Evolutionary conservation across 2,113 vertebrate genomes (phyloP), one percentile per base, ranked within the genome.

Genomic region (Trichomycterus rosablanca): DNA sequence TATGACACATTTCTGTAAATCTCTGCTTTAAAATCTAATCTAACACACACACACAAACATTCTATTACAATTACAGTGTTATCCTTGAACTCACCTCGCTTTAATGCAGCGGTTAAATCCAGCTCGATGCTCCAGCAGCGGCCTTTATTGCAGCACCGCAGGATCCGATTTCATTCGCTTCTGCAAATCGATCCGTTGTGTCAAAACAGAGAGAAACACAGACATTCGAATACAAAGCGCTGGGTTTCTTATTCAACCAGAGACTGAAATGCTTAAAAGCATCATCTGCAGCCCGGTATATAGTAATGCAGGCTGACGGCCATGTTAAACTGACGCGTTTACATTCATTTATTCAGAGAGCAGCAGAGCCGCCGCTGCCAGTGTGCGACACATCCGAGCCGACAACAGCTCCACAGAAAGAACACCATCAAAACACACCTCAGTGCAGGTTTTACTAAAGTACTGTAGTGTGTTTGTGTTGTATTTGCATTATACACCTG

Each of bases 91-190:
- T 82, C 75, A 81, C 77, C 80, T 56, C 68, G 44, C 72, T 53
- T 83, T 61, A 57, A 72, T 67, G 71, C 79, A 73, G 74, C 74
- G 51, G 56, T 75, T 39, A 74, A 83, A 82, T 81, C 76, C 76
- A 84, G 74, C 67, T 74, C 75, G 68, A 24, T 81, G 84, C 79
- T 82, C 70, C 71, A 5, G 39, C 15, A 40, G 46, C 8, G 69
- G 67, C 74, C 81, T 78, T 72, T 59, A 68, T 52, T 66, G 52
- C 63, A 64, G 12, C 15, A 5, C 19, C 20, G 42, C 30, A 61
- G 55, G 39, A 59, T 1, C 24, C n/a, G 18, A 16, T 24, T 49
- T 48, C n/a, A 8, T 14, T 20, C 18, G 8, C 34, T 55, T 4
- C 45, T 8, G 34, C 44, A 39, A 16, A 30, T 39, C 35, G 43